Percentiles rank a stretch among this genome's conserved stretches.
Conservation (phyloP, 1,140 invertebrate species). For the Zelostemma sp. region DNA sequence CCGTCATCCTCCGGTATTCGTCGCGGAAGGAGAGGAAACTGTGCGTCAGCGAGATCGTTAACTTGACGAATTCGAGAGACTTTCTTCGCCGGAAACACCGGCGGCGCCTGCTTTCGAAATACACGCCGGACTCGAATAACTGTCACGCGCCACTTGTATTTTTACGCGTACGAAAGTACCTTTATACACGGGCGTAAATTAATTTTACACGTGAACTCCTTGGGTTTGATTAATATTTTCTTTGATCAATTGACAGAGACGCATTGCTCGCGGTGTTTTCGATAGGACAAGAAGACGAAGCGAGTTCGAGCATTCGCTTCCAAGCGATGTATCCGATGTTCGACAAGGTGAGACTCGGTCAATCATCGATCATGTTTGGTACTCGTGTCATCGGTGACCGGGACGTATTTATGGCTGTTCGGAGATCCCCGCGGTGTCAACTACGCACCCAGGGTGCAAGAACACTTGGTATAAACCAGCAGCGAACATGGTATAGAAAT, state of each 20-base stretch:
- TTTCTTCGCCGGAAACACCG: constrained; percentile 59
- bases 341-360: constrained; percentile 5
- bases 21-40: constrained; percentile 54
- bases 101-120: constrained; percentile 50
- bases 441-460: background rate
- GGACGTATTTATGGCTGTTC: constrained; percentile 24
- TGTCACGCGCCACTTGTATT: too few species aligned
- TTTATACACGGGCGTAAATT: constrained; percentile 4
- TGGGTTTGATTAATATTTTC: too few species aligned
- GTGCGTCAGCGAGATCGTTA: constrained; percentile 69
- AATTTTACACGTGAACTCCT: background rate
- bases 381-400: constrained; percentile 9
- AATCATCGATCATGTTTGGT: constrained; percentile 31
- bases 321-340: background rate
- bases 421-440: constrained; percentile 5
- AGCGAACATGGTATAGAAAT: too few species aligned
- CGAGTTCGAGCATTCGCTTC: background rate
- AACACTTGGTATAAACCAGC: too few species aligned
- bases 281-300: background rate
- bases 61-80: constrained; percentile 61
- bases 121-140: too few species aligned
- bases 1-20: constrained; percentile 33
- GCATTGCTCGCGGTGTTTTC: too few species aligned
- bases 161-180: background rate
- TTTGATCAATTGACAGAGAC: background rate